Evolutionary conservation across 2,797 vertebrate species (phyloP), one percentile per base, ranked within the genome.

Genomic region (Leucoraja ocellata): DNA sequence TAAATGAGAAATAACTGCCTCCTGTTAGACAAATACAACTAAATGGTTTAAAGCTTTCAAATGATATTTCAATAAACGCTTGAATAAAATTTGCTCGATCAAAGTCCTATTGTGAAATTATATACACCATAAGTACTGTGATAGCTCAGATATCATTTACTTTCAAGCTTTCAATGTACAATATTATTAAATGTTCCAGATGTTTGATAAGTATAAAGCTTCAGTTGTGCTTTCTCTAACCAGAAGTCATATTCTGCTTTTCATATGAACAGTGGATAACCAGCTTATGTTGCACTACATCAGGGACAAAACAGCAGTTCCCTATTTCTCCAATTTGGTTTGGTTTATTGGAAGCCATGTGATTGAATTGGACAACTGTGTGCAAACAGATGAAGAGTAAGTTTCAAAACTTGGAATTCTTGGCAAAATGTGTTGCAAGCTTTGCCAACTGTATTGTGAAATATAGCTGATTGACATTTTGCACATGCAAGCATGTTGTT

Each of bases 331-430:
- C 96, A 99, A 99, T 95, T 95, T 99, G 91, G 99, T 99, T 93
- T 99, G 99, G 98, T 99, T 99, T 95, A 99, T 99, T 77, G 99
- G 99, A 93, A 99, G 98, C 95, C 99, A 99, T 0, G 98, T 99
- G 95, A 98, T 99, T 32, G 98, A 99, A 93, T 96, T 99, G 95
- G 99, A 99, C 96, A 98, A 98, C 96, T 99, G 99, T 84, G 98
- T 99, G 94, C 98, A 99, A 96, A 99, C 98, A 0, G 98, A 99
- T 93, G 98, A 99, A 97, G 98, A 99, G 99, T 99, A 96, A 98
- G 99, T 94, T 71, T n/a, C 18, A 5, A 68, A 79, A 78, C 80
- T 63, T 36, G 14, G 80, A 65, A 74, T 21, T 7, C 61, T 14
- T 76, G 71, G 32, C 36, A 73, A 54, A 2, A 36, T 32, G 32